Evolutionary conservation across 1,140 invertebrate genomes (phyloP).

Genomic region (Pogonomyrmex barbatus): DNA sequence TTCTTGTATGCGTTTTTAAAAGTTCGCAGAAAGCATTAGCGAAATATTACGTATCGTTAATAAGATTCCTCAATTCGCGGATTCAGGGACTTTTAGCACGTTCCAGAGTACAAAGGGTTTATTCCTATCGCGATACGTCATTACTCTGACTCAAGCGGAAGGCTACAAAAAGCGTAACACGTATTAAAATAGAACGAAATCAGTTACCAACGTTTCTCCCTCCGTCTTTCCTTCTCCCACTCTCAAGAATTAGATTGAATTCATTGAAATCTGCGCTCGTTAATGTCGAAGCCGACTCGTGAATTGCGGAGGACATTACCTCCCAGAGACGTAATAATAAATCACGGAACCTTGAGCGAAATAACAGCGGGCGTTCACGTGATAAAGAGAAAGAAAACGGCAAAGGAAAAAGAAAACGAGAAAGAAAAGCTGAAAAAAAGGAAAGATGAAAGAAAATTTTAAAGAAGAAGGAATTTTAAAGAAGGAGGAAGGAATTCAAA

Average conservation of each 20-base stretch:
- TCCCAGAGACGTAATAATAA: conserved; percentile 40
- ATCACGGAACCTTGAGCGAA: conserved; percentile 11
- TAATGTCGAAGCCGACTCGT: conserved; percentile 23
- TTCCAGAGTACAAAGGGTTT: conserved; percentile 27
- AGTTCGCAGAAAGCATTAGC: background rate
- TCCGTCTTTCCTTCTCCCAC: conserved; percentile 35
- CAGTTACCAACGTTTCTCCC: background rate
- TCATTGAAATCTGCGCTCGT: conserved; percentile 47
- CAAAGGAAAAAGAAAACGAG: background rate
- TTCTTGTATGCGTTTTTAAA: background rate
- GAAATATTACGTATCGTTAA: background rate
- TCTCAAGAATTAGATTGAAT: conserved; percentile 45
- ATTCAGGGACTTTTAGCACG: background rate
- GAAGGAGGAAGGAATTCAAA: background rate
- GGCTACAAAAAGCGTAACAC: conserved; percentile 23
- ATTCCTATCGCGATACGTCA: conserved; percentile 41
- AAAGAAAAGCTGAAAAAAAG: background rate
- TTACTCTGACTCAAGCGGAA: conserved; percentile 37
- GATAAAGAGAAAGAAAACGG: background rate
- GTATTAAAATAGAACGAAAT: conserved; percentile 44
- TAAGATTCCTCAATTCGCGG: background rate
- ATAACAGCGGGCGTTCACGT: background rate
- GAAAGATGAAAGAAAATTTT: background rate
- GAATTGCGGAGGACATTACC: conserved; percentile 39
- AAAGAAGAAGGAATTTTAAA: background rate